Evolutionary conservation across 1,140 invertebrate genomes (phyloP).

Genomic region (Agrypnia vestita): DNA sequence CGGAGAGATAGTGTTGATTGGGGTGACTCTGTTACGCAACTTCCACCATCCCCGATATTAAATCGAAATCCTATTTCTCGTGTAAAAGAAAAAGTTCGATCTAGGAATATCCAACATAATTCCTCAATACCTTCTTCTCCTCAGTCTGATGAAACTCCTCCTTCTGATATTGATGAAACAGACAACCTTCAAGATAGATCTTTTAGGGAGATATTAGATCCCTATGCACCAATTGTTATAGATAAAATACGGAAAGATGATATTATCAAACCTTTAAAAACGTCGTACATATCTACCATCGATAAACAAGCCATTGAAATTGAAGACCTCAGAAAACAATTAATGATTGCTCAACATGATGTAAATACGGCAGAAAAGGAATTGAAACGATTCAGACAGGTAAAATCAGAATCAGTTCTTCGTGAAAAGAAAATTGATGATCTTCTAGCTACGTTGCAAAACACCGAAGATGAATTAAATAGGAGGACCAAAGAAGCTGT

Average conservation of each 20-base stretch:
- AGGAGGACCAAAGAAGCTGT: slow-evolving; percentile 80
- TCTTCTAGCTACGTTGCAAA: slow-evolving; percentile 78
- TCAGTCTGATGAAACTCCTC: slow-evolving; percentile 70
- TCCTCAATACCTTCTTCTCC: slow-evolving; percentile 74
- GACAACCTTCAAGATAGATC: slow-evolving; percentile 68
- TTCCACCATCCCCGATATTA: slow-evolving; percentile 84
- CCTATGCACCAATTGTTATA: slow-evolving; percentile 48
- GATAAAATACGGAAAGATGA: slow-evolving; percentile 71
- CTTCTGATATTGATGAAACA: slow-evolving; percentile 69
- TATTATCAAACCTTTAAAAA: slow-evolving; percentile 69
- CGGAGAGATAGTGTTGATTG: slow-evolving; percentile 79
- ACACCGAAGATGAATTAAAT: slow-evolving; percentile 81
- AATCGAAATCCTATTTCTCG: slow-evolving; percentile 81
- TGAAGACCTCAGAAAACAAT: slow-evolving; percentile 76
- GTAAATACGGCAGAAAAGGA: slow-evolving; percentile 77
- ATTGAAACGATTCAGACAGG: slow-evolving; percentile 79
- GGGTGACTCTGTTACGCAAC: slow-evolving; percentile 74
- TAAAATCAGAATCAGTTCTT: slow-evolving; percentile 76
- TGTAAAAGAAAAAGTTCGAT: slow-evolving; percentile 84
- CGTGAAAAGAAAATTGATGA: slow-evolving; percentile 84
- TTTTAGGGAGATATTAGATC: slow-evolving; percentile 63
- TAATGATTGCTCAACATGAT: slow-evolving; percentile 68
- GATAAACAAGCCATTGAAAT: slow-evolving; percentile 81
- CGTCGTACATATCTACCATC: slow-evolving; percentile 73
- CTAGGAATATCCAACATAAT: slow-evolving; percentile 73